Evolutionary conservation across 2,888 invertebrate species (phyloP).

Genomic region (Cryptus viduatorius): DNA sequence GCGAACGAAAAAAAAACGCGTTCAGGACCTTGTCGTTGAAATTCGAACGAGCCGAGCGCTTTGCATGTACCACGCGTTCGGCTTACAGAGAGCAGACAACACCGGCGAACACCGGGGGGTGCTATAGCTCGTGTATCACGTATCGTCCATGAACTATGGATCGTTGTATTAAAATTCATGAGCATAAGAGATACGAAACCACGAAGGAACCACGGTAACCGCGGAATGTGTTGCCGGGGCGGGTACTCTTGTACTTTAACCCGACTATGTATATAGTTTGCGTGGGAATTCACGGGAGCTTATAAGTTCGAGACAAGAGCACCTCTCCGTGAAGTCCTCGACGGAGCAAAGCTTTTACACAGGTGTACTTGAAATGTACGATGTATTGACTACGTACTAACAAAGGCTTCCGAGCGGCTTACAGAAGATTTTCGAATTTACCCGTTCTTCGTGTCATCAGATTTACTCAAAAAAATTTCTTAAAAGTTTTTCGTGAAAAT

Average conservation of each 20-base stretch:
- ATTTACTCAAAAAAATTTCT: background rate
- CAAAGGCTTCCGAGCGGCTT: background rate
- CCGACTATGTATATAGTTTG: constrained; percentile 41
- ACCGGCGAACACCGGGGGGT: background rate
- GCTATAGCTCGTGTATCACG: constrained; percentile 35
- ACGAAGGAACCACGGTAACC: constrained; percentile 21
- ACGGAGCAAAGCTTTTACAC: constrained; percentile 13
- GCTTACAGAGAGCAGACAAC: constrained; percentile 24
- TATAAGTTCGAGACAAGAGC: constrained; percentile 31
- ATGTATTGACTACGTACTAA: background rate
- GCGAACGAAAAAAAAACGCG: background rate
- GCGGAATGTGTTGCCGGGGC: background rate
- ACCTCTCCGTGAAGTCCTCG: background rate
- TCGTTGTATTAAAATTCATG: constrained; percentile 65
- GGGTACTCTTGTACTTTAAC: constrained; percentile 8
- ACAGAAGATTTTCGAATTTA: background rate
- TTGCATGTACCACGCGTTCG: constrained; percentile 7
- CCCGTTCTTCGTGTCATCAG: background rate
- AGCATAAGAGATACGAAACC: constrained; percentile 60
- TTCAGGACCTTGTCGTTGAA: constrained; percentile 11
- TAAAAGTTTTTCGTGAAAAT: background rate
- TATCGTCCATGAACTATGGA: constrained; percentile 55
- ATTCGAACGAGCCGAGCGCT: background rate
- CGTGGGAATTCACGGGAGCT: constrained; percentile 51
- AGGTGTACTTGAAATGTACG: background rate